Percentiles rank a stretch among this genome's conserved stretches.
phyloP scores from a whole-genome alignment of 2,113 vertebrate species.

The Phyllopteryx taeniolatus region DNA sequence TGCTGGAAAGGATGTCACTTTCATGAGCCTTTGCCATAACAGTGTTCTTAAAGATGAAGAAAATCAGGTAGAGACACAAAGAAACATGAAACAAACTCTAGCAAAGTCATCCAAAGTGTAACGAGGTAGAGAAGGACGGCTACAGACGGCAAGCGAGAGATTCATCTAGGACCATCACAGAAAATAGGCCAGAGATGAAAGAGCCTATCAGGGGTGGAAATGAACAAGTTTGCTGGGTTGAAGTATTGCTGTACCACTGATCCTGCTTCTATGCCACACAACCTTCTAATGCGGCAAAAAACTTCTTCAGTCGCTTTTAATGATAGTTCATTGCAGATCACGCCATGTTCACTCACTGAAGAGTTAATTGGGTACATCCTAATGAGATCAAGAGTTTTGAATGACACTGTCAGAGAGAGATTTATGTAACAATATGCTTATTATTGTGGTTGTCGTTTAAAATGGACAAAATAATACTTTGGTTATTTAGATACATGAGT shows the following conservation, averaged over 20 bases:
- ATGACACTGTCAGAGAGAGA: not conserved
- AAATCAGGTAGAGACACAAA: conserved; percentile 16
- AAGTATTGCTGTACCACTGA: conserved; percentile 40
- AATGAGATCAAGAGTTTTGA: not conserved
- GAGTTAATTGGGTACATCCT: too few relatives aligned
- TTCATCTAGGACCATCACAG: conserved; percentile 56
- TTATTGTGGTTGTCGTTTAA: not conserved
- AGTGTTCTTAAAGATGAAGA: not conserved
- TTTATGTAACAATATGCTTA: not conserved
- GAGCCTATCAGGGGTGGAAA: conserved; percentile 66
- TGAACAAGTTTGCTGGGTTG: conserved; percentile 49
- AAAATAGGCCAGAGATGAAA: conserved; percentile 66
- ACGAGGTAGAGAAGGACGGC: conserved; percentile 33
- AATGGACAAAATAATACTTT: not conserved
- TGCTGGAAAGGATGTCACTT: too few relatives aligned
- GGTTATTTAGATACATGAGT: not conserved
- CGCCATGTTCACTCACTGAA: not conserved
- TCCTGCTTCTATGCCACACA: conserved; percentile 23
- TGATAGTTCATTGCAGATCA: not conserved
- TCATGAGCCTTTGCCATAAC: not conserved
- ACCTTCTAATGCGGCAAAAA: not conserved
- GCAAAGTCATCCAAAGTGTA: conserved; percentile 57
- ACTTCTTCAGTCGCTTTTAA: not conserved
- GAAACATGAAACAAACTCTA: conserved; percentile 35
- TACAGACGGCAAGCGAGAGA: conserved; percentile 38